phyloP scores from a whole-genome alignment of 37 sponge, comb jelly and placozoan species.

The Mnemiopsis leidyi region DNA sequence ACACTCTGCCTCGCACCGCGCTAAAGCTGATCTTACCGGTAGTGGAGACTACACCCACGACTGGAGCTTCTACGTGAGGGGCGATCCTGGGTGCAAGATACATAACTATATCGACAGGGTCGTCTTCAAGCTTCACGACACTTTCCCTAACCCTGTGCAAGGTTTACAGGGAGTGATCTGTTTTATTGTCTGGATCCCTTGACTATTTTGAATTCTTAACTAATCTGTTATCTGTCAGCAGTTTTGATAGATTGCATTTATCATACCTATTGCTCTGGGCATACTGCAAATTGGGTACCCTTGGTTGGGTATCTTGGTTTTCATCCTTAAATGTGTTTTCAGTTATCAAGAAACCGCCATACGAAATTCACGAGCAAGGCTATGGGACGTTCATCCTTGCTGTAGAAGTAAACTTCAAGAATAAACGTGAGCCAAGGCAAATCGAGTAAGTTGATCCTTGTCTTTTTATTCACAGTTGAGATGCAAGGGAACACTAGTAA shows the following conservation, averaged over 20 bases:
- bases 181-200: too few relatives aligned
- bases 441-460: conserved; percentile 62
- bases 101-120: conserved; percentile 93
- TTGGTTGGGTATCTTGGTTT: too few relatives aligned
- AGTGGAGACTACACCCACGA: conserved; percentile 93
- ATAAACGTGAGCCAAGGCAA: conserved; percentile 89
- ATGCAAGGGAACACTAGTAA: too few relatives aligned
- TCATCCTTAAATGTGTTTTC: too few relatives aligned
- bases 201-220: too few relatives aligned
- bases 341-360: conserved; percentile 96
- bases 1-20: conserved; percentile 88
- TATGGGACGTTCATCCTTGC: conserved; percentile 93
- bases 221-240: too few relatives aligned
- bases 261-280: too few relatives aligned
- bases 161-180: too few relatives aligned
- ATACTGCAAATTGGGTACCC: too few relatives aligned
- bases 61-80: conserved; percentile 90
- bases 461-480: not conserved
- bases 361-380: conserved; percentile 92
- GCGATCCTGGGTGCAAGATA: conserved; percentile 84
- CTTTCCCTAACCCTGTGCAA: conserved; percentile 88
- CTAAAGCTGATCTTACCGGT: conserved; percentile 85
- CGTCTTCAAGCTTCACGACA: conserved; percentile 90
- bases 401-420: conserved; percentile 89
- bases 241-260: too few relatives aligned